Conservation (phyloP, 64 coral and sea anemone species). For the Exaiptasia diaphana region DNA sequence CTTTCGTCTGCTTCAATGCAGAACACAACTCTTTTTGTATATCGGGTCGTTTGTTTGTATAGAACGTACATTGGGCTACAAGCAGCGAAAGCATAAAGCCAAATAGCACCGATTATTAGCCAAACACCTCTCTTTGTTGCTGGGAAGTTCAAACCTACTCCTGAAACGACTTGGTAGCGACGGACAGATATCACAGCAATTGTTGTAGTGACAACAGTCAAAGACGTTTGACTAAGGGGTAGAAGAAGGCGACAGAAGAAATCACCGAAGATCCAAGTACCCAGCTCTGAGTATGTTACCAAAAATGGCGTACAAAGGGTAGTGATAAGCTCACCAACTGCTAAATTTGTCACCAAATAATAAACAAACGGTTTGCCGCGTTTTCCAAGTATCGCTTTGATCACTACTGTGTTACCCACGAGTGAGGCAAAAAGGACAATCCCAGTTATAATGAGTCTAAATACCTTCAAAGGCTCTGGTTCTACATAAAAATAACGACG, state of each 20-base stretch:
- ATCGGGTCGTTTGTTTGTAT: not conserved
- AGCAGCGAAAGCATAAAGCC: not conserved
- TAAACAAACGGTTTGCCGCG: slow-evolving; percentile 31
- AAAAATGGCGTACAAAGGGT: slow-evolving; percentile 39
- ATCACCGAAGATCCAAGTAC: slow-evolving; percentile 64
- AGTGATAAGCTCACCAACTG: slow-evolving; percentile 64
- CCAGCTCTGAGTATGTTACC: slow-evolving; percentile 38
- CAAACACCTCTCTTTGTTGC: not conserved
- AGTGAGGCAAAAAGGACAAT: slow-evolving; percentile 27
- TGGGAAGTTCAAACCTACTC: not conserved
- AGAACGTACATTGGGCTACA: slow-evolving; percentile 1
- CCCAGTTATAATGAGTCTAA: slow-evolving; percentile 7
- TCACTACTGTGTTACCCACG: slow-evolving; percentile 40
- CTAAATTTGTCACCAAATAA: slow-evolving; percentile 71
- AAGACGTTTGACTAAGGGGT: slow-evolving; percentile 51
- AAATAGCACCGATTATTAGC: not conserved
- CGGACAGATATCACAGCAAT: slow-evolving; percentile 69
- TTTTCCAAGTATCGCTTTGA: slow-evolving; percentile 28
- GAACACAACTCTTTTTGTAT: not conserved
- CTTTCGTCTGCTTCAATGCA: not conserved
- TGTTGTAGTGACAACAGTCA: slow-evolving; percentile 53
- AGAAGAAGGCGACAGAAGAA: slow-evolving; percentile 47
- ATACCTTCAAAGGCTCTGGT: not conserved
- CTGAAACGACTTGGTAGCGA: slow-evolving; percentile 42
- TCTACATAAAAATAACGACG: not conserved